Evolutionary conservation across 2,888 invertebrate species (phyloP).

Genomic region (Zonitis immaculata): DNA sequence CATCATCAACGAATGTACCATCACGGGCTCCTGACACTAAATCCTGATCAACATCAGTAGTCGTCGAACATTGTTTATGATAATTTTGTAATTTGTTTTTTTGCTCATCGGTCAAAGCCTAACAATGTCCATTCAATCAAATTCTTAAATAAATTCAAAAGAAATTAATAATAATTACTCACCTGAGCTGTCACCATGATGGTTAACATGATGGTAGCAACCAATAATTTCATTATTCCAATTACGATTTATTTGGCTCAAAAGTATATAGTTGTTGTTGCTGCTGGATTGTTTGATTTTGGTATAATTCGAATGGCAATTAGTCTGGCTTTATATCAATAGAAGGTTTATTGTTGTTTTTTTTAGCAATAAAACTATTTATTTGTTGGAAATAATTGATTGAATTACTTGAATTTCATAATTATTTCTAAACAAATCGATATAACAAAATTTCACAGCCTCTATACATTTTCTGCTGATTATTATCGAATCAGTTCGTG

Average conservation of each 20-base stretch:
- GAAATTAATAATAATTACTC: background rate
- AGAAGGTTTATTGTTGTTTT: too few species aligned
- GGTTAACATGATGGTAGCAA: background rate
- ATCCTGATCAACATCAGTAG: conserved; percentile 26
- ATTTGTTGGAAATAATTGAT: too few species aligned
- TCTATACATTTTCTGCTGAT: too few species aligned
- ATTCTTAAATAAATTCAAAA: too few species aligned
- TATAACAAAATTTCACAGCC: too few species aligned
- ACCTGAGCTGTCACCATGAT: conserved; percentile 5
- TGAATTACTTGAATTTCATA: too few species aligned
- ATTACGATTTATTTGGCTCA: background rate
- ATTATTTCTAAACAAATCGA: too few species aligned
- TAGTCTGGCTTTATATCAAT: background rate
- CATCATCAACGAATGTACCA: conserved; percentile 27
- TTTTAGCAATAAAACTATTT: too few species aligned
- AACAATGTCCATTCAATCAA: background rate
- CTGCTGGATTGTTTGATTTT: background rate
- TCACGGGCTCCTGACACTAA: conserved; percentile 29
- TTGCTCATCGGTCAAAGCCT: conserved; percentile 36
- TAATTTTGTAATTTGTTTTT: conserved; percentile 23
- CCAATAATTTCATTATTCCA: conserved; percentile 11
- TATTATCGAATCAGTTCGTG: too few species aligned
- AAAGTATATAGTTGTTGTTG: background rate
- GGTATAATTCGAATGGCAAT: background rate
- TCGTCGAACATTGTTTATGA: conserved; percentile 27